Conservation (phyloP, 2,797 vertebrate genomes). For the Spinus olivaceus region DNA sequence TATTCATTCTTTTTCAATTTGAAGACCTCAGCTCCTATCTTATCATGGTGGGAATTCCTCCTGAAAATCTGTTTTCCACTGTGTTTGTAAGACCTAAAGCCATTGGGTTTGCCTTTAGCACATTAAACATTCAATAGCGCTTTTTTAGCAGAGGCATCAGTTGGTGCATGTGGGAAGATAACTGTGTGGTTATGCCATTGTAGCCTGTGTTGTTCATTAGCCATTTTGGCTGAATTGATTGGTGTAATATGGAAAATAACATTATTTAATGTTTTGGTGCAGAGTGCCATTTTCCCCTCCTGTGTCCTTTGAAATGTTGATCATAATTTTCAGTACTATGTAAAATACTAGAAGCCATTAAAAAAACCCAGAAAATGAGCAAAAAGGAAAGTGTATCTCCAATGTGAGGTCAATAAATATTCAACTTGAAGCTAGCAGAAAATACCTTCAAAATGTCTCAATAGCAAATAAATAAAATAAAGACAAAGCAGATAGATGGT, state of each 20-base stretch:
- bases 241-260: not conserved
- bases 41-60: not conserved
- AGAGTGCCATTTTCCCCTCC: not conserved
- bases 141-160: not conserved
- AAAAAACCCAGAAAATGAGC: not conserved
- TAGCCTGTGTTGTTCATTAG: not conserved
- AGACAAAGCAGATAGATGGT: constrained; percentile 19
- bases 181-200: not conserved
- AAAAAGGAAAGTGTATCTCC: not conserved
- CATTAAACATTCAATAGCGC: not conserved
- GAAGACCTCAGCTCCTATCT: not conserved
- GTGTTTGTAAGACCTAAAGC: not conserved
- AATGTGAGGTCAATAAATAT: not conserved
- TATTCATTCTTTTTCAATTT: not conserved
- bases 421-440: not conserved
- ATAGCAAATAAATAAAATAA: not conserved
- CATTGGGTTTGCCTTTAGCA: not conserved
- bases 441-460: not conserved
- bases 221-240: not conserved
- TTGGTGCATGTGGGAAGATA: not conserved
- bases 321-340: not conserved
- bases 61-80: not conserved
- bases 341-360: not conserved
- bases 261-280: not conserved
- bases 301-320: not conserved